Conservation (phyloP, 2,113 vertebrate genomes). For the Thinocorus orbignyianus region DNA sequence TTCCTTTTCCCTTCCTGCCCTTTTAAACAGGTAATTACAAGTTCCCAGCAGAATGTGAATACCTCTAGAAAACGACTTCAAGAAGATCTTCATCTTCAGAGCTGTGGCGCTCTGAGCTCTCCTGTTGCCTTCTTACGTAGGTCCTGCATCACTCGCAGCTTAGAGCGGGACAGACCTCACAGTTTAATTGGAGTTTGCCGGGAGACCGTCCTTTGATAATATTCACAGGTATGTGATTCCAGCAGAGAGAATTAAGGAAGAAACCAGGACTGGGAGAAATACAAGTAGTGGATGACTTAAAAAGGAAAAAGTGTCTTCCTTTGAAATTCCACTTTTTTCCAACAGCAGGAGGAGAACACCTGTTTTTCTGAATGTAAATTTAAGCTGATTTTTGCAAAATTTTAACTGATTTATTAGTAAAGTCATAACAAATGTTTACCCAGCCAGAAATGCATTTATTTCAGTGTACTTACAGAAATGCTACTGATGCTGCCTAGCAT, state of each 20-base stretch:
- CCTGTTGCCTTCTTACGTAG: slow-evolving; percentile 69
- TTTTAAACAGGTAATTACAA: slow-evolving; percentile 78
- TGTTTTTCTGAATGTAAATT: slow-evolving; percentile 68
- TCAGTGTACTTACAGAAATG: slow-evolving; percentile 14
- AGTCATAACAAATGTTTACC: not conserved
- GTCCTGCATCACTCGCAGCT: slow-evolving; percentile 5
- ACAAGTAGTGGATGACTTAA: not conserved
- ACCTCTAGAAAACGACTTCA: slow-evolving; percentile 76
- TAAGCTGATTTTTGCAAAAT: slow-evolving; percentile 42
- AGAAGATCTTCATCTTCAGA: slow-evolving; percentile 88
- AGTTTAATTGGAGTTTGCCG: slow-evolving; percentile 75
- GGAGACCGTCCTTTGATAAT: slow-evolving; percentile 83
- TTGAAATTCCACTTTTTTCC: slow-evolving; percentile 32
- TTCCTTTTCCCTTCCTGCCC: not conserved
- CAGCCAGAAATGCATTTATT: not conserved
- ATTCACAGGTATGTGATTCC: not conserved
- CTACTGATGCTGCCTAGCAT: slow-evolving; percentile 46
- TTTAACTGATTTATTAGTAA: slow-evolving; percentile 19
- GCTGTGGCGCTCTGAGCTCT: slow-evolving; percentile 89
- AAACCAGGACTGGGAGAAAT: not conserved
- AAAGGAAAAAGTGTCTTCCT: not conserved
- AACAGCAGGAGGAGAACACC: not conserved
- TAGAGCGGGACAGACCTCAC: slow-evolving; percentile 67
- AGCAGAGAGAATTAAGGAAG: not conserved
- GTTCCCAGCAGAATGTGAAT: slow-evolving; percentile 70